phyloP scores from a whole-genome alignment of 2,888 invertebrate genomes.

The Epicampocera succincta region DNA sequence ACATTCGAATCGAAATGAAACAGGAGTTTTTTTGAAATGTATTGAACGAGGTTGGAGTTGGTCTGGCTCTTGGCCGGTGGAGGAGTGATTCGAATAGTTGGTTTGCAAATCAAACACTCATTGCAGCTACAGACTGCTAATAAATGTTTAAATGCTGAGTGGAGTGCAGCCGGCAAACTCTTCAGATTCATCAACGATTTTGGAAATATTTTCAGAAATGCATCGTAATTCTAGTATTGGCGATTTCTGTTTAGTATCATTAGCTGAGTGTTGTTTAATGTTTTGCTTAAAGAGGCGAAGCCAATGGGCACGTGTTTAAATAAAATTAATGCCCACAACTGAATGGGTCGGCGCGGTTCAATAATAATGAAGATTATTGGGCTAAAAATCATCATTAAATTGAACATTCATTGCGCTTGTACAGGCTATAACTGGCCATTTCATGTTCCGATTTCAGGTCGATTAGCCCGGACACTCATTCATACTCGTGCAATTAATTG shows the following conservation, averaged over 20 bases:
- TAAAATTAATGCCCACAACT: conserved; percentile 39
- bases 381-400: conserved; percentile 21
- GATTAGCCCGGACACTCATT: too few species aligned
- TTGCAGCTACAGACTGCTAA: conserved; percentile 55
- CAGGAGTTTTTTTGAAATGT: background rate
- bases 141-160: conserved; percentile 57
- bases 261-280: conserved; percentile 8
- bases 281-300: conserved; percentile 5
- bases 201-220: conserved; percentile 2
- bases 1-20: background rate
- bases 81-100: conserved; percentile 12
- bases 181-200: conserved; percentile 32
- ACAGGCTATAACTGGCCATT: too few species aligned
- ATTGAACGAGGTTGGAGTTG: conserved; percentile 46
- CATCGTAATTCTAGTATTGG: conserved; percentile 13
- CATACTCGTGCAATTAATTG: too few species aligned
- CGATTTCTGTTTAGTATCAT: conserved; percentile 16
- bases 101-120: conserved; percentile 58
- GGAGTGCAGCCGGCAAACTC: conserved; percentile 5
- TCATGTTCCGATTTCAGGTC: too few species aligned
- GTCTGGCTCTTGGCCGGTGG: conserved; percentile 37
- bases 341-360: conserved; percentile 10
- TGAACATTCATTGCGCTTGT: background rate
- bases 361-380: conserved; percentile 19
- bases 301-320: conserved; percentile 47